These are phyloP conservation scores for Drosophila formosana DNA, from an alignment of 2,888 invertebrate species.

Conservation along the genomic window DNA sequence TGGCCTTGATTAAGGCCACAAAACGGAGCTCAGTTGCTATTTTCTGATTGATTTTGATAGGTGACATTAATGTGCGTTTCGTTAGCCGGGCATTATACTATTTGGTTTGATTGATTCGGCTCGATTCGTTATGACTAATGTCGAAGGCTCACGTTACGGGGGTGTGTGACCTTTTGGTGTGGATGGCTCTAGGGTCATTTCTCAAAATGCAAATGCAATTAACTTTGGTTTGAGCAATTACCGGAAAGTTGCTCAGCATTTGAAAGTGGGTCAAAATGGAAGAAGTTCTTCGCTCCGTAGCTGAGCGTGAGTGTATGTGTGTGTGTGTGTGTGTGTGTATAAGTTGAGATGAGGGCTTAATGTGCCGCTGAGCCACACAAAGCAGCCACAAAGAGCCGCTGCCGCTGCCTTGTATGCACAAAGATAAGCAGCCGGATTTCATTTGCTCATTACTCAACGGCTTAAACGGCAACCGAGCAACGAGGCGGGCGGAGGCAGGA, in stretches of 20 bases:
- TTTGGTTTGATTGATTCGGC: constrained; percentile 19
- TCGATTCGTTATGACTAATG: constrained; percentile 25
- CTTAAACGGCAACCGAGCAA: constrained; percentile 49
- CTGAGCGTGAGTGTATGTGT: not conserved
- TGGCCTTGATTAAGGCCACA: constrained; percentile 19
- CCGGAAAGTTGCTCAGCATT: constrained; percentile 4
- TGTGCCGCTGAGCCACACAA: constrained; percentile 67
- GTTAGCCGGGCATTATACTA: not conserved
- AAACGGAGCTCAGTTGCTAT: constrained; percentile 2
- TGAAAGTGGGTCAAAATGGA: constrained; percentile 23
- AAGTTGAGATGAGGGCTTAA: constrained; percentile 59
- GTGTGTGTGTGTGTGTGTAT: not conserved
- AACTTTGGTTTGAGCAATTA: constrained; percentile 31
- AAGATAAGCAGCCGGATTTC: constrained; percentile 77
- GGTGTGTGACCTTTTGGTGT: constrained; percentile 6
- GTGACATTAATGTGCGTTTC: constrained; percentile 20
- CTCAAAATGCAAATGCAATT: constrained; percentile 46
- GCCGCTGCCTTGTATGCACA: constrained; percentile 64
- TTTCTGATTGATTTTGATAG: constrained; percentile 40
- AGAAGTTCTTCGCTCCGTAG: constrained; percentile 1
- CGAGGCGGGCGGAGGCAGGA: not conserved
- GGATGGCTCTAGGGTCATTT: constrained; percentile 16
- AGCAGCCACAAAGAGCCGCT: constrained; percentile 72
- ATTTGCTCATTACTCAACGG: constrained; percentile 78
- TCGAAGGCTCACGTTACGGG: not conserved